Evolutionary conservation across 2,797 vertebrate genomes (phyloP), one percentile per base, ranked within the genome.

Genomic region (Falco biarmicus): DNA sequence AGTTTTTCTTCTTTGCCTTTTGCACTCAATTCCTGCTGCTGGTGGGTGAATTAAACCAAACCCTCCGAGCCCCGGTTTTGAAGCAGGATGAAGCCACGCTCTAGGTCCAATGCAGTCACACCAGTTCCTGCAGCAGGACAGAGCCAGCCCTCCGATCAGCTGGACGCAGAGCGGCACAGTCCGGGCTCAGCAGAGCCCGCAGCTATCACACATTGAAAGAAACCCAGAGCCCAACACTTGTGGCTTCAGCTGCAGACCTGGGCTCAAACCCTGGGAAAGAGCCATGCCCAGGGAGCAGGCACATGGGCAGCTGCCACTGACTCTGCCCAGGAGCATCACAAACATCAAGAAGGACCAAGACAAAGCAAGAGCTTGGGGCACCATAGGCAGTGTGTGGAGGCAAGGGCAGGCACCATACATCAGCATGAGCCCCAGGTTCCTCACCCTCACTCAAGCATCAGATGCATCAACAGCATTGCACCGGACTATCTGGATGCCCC

Each of bases 401-500:
- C 1, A 2, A 11, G 39, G 16, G 11, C 65, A 32, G 71, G 20
- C 28, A 45, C 10, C 21, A 5, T 4, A 1, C 34, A 15, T 13
- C 79, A 68, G 34, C 61, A 19, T 4, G 9, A 86, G 51, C 54
- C 71, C 43, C 47, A 15, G 18, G 28, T 17, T n/a, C 18, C 22
- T 34, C 18, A 6, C 7, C 41, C 43, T 39, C 3, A 0, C 34
- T 15, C 1, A 0, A 28, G n/a, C 56, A 45, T 6, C 13, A 4
- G 31, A 6, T 2, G 2, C 9, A 5, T 16, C 41, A 68, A 48
- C 15, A 21, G 17, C 57, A 56, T 25, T 60, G 6, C 59, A 34
- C 15, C 8, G 15, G n/a, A 21, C 73, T 84, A 32, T 41, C 41
- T 15, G 20, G 41, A 48, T 43, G 86, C 8, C 9, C 34, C 32